These are phyloP conservation scores for Lumbricus terrestris DNA, from an alignment of 2,888 invertebrate species.

Conservation along the genomic window DNA sequence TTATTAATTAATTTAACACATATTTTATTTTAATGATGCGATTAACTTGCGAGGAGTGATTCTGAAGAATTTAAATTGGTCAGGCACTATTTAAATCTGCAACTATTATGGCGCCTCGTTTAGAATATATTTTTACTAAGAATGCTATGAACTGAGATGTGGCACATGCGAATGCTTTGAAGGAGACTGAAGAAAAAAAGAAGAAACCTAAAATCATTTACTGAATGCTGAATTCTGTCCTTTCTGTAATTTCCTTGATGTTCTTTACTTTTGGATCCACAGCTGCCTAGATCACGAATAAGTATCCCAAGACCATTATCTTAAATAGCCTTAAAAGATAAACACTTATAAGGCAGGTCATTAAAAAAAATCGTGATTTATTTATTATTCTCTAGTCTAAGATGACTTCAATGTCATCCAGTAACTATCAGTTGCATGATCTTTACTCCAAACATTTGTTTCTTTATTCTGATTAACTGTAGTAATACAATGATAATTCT, in stretches of 20 bases:
- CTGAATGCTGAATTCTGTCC: background rate
- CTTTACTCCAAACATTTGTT: background rate
- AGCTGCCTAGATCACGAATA: background rate
- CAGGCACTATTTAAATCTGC: background rate
- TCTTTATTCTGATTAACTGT: background rate
- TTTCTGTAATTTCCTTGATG: background rate
- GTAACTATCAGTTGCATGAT: background rate
- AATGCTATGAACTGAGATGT: background rate
- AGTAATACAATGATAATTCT: background rate
- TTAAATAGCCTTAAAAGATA: background rate
- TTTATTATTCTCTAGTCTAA: background rate
- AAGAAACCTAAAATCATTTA: background rate
- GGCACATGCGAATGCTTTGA: background rate
- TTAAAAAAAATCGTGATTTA: background rate
- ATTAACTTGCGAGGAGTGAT: background rate
- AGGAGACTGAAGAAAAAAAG: background rate
- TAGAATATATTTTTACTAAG: background rate
- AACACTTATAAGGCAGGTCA: background rate
- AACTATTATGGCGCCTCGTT: background rate
- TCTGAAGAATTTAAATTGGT: background rate
- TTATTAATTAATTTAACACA: background rate
- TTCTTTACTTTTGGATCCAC: background rate
- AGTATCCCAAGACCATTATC: background rate
- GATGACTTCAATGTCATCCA: too few relatives aligned
- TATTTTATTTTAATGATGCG: background rate